These are phyloP conservation scores for Lophura swinhoii DNA, from an alignment of 2,797 vertebrate genomes.

Conservation along the genomic window DNA sequence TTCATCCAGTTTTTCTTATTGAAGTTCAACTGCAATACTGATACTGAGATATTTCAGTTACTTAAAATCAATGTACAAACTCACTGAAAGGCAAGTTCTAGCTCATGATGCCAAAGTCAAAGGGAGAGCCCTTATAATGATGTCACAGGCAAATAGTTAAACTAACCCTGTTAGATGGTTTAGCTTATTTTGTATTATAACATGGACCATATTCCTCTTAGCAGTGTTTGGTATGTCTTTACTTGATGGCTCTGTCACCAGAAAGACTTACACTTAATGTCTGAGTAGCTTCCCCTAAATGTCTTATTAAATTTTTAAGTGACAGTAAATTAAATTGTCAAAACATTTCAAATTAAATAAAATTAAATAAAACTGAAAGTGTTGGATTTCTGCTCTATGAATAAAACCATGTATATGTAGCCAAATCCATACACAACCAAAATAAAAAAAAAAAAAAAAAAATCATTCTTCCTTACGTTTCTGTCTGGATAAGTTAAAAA, in stretches of 20 bases:
- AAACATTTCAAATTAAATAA: background rate
- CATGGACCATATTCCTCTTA: background rate
- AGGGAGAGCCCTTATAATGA: background rate
- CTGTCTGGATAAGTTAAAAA: background rate
- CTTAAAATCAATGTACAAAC: background rate
- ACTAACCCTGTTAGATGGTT: background rate
- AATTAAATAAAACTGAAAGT: background rate
- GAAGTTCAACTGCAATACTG: background rate
- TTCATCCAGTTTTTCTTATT: background rate
- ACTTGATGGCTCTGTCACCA: background rate
- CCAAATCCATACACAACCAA: background rate
- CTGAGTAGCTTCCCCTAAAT: background rate
- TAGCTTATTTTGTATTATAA: background rate
- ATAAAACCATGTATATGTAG: background rate
- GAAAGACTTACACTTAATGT: background rate
- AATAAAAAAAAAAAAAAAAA: background rate
- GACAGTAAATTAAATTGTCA: background rate
- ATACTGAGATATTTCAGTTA: background rate
- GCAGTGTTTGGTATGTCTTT: background rate
- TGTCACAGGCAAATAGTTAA: background rate
- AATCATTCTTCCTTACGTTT: background rate
- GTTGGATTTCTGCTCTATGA: background rate
- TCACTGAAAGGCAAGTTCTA: background rate
- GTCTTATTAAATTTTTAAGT: conserved; percentile 10
- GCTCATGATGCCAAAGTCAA: background rate